These are phyloP conservation scores for Agriotes lineatus DNA, from an alignment of 2,888 invertebrate genomes.

Conservation along the genomic window DNA sequence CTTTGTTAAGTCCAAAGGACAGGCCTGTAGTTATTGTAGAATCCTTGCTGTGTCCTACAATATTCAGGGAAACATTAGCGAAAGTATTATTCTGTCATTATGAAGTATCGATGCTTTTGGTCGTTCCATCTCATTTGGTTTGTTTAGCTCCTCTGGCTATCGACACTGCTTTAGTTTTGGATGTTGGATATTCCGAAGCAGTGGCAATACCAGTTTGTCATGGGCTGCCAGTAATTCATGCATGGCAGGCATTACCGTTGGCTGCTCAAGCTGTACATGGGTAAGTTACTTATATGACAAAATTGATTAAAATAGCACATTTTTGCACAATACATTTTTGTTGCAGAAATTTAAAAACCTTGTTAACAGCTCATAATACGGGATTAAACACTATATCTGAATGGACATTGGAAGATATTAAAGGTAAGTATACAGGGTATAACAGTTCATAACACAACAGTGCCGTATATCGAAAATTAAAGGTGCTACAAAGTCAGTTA, in stretches of 20 bases:
- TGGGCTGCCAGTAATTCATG: constrained; percentile 86
- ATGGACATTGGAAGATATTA: constrained; percentile 80
- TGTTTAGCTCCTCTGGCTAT: constrained; percentile 86
- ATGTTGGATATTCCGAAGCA: constrained; percentile 89
- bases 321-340: background rate
- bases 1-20: constrained; percentile 93
- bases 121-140: constrained; percentile 89
- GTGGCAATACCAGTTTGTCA: constrained; percentile 86
- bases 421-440: constrained; percentile 65
- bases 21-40: constrained; percentile 93
- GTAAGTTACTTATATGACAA: constrained; percentile 66
- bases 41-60: constrained; percentile 84
- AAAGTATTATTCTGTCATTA: constrained; percentile 79
- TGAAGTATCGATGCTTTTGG: constrained; percentile 75
- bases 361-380: constrained; percentile 67
- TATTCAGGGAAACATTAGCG: constrained; percentile 88
- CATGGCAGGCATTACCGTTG: constrained; percentile 85
- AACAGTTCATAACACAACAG: background rate
- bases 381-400: constrained; percentile 69
- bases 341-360: constrained; percentile 59
- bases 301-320: background rate
- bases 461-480: no score
- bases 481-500: no score
- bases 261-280: constrained; percentile 80
- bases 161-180: constrained; percentile 85